Evolutionary conservation across 2,797 vertebrate species (phyloP).

Genomic region (Megalops cyprinoides): DNA sequence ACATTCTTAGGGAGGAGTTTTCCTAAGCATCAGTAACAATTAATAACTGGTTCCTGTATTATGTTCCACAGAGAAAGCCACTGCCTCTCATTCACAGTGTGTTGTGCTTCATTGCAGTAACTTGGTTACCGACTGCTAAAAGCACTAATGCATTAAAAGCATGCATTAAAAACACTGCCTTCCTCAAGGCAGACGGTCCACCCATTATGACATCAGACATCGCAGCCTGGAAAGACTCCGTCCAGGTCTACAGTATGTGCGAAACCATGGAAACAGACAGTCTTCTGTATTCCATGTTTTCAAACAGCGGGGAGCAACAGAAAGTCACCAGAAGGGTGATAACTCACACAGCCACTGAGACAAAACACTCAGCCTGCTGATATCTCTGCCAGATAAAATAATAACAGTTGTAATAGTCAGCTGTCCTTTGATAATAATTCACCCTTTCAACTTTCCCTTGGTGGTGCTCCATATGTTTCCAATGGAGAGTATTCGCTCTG

Average conservation of each 20-base stretch:
- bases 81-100: background rate
- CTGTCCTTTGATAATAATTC: background rate
- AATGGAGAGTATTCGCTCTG: background rate
- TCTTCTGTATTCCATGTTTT: constrained; percentile 17
- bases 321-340: constrained; percentile 1
- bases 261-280: constrained; percentile 21
- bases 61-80: background rate
- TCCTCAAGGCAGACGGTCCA: background rate
- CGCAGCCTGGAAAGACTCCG: no score
- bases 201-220: background rate
- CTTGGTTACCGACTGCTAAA: background rate
- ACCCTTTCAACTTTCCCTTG: no score
- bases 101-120: background rate
- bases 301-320: constrained; percentile 9
- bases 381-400: background rate
- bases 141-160: no score
- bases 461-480: background rate
- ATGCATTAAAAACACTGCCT: background rate
- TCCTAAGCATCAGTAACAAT: background rate
- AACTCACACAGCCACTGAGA: constrained; percentile 3
- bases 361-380: background rate
- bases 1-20: background rate
- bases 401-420: no score
- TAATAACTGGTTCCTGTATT: background rate
- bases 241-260: no score